These are phyloP conservation scores for Hystrix brachyura DNA, from an alignment of 2,113 vertebrate species.

Conservation along the genomic window DNA sequence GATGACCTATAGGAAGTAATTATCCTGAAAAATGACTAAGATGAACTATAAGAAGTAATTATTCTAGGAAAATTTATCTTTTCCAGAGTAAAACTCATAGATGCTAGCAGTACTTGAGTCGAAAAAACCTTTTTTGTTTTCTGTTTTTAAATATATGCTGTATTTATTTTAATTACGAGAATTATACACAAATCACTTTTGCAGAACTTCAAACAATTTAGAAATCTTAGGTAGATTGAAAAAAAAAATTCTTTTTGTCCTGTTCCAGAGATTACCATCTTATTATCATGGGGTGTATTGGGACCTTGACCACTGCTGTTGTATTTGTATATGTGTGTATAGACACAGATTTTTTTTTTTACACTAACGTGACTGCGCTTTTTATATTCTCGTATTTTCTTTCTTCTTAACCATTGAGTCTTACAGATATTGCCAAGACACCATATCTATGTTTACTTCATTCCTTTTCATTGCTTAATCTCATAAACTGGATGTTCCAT, in stretches of 20 bases:
- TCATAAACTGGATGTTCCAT: background rate
- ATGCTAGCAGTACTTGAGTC: background rate
- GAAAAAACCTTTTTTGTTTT: background rate
- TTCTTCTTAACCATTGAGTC: background rate
- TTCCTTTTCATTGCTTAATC: constrained; percentile 35
- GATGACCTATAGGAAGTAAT: background rate
- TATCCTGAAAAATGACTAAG: background rate
- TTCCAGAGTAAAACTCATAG: background rate
- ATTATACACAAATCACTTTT: background rate
- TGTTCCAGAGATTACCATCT: background rate
- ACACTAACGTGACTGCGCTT: background rate
- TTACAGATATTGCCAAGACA: constrained; percentile 20
- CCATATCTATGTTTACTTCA: background rate
- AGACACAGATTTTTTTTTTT: background rate
- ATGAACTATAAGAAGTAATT: background rate
- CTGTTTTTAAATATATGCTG: background rate
- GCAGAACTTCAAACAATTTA: background rate
- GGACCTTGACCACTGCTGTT: background rate
- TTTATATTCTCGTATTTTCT: background rate
- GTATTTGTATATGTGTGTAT: background rate
- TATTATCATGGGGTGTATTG: background rate
- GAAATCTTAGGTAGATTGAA: background rate
- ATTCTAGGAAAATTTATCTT: background rate
- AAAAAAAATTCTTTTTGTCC: background rate
- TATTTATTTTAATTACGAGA: background rate